Evolutionary conservation across 2,797 vertebrate species (phyloP).

Genomic region (Todus mexicanus): DNA sequence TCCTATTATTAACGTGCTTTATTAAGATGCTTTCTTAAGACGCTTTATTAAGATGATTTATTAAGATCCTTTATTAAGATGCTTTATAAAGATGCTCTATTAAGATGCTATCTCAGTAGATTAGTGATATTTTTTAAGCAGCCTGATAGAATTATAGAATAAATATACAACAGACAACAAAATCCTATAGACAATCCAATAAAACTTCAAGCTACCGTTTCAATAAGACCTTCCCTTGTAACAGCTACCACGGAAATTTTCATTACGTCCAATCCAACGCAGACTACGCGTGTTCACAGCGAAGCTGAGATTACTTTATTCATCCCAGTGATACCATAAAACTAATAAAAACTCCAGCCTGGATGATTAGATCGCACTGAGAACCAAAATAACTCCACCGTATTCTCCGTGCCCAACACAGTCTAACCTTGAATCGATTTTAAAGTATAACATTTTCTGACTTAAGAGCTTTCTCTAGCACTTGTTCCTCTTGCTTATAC

Average conservation of each 20-base stretch:
- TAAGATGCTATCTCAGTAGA: neutral
- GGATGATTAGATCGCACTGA: neutral
- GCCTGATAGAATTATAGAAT: neutral
- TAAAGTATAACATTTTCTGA: neutral
- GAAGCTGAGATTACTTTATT: conserved; percentile 10
- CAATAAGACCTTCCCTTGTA: neutral
- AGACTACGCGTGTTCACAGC: neutral
- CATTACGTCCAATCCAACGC: neutral
- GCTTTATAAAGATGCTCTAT: no score
- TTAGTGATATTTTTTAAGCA: neutral
- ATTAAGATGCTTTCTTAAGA: no score
- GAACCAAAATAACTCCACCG: neutral
- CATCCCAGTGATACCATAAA: conserved; percentile 46
- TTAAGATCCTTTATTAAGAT: no score
- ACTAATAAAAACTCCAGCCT: conserved; percentile 28
- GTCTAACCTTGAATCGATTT: neutral
- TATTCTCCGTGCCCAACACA: neutral
- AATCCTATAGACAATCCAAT: neutral
- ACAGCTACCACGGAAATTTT: neutral
- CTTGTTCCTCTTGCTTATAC: neutral
- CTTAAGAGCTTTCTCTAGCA: neutral
- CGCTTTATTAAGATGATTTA: no score
- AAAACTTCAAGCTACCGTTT: neutral
- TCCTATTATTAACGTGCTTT: no score
- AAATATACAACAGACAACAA: neutral